Evolutionary conservation across 35 echinoderm and acorn worm species (phyloP), one percentile per base, ranked within the genome.

Genomic region (Acanthaster planci): DNA sequence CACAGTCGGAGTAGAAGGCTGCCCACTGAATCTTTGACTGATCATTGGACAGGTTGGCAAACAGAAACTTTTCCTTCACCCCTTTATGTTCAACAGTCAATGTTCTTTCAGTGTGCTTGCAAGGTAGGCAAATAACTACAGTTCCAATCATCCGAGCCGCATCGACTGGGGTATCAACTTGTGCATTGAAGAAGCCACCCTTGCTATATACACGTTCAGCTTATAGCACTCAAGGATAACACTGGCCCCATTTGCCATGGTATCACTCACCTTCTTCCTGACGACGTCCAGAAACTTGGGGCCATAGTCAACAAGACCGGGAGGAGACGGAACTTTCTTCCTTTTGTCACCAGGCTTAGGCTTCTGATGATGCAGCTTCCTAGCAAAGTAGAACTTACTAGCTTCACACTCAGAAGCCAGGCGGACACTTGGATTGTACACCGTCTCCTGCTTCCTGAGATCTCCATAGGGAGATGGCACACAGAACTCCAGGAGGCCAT

Each of bases 121-220:
- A 10, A 0, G 64, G 64, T 7, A 72, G 64, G 15, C 64, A 72
- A 10, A 72, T 26, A 23, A 72, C 64, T 6, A 72, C 64, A 14
- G 64, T 72, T 29, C 64, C 64, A 36, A 72, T 72, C 64, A 72
- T 72, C 26, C 5, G 29, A 72, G 64, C 64, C 7, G 64, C 64
- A 72, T 72, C 64, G 0, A 72, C 64, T 7, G 64, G 64, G 14
- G 64, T 72, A 34, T 72, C 64, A 72, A 72, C 64, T 14, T 72
- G 64, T 26, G 64, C 64, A 72, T 34, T 72, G 64, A 72, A 72
- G 64, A 72, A 72, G 7, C 64, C 64, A 72, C 64, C 64, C 10
- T 72, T 35, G 64, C 64, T 8, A 26, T 72, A 59, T n/a, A 47
- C 64, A 72, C 64, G 30, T 72, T 72, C 29, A 72, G 64, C 64